phyloP scores from a whole-genome alignment of 2,797 vertebrate genomes.

The Pseudomugil gertrudae region DNA sequence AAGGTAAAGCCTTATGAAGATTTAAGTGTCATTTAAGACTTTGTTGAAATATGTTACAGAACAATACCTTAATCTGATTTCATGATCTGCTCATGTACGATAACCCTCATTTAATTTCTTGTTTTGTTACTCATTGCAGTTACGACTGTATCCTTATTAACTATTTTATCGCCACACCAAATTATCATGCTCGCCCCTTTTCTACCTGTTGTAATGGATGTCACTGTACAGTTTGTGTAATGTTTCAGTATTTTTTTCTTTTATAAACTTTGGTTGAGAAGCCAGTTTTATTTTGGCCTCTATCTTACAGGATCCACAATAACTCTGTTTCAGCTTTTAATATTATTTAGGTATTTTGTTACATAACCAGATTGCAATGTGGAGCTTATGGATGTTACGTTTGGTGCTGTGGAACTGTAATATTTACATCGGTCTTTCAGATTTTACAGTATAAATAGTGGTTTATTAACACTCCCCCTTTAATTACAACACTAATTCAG shows the following conservation, averaged over 20 bases:
- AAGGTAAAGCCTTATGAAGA: conserved; percentile 79
- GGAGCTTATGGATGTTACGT: conserved; percentile 57
- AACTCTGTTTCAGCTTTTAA: conserved; percentile 75
- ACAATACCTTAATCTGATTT: conserved; percentile 69
- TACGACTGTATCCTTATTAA: conserved; percentile 78
- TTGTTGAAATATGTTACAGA: conserved; percentile 77
- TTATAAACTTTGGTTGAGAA: conserved; percentile 79
- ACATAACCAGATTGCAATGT: conserved; percentile 73
- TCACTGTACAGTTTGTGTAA: conserved; percentile 90
- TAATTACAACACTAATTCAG: conserved; percentile 1
- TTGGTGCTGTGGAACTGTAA: conserved; percentile 73
- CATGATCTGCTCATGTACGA: conserved; percentile 66
- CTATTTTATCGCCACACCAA: conserved; percentile 83
- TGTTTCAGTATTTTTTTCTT: conserved; percentile 83
- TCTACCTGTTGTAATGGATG: conserved; percentile 87
- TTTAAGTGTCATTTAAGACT: conserved; percentile 74
- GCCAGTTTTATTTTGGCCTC: conserved; percentile 77
- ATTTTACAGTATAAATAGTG: conserved; percentile 2
- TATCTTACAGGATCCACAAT: conserved; percentile 69
- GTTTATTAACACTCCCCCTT: not conserved
- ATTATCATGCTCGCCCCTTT: conserved; percentile 75
- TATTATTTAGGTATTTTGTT: conserved; percentile 80
- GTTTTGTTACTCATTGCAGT: conserved; percentile 78
- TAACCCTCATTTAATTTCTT: conserved; percentile 72
- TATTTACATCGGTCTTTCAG: conserved; percentile 12